Base-by-base conservation (phyloP, 1,140 invertebrate species). In the Aphis gossypii region DNA sequence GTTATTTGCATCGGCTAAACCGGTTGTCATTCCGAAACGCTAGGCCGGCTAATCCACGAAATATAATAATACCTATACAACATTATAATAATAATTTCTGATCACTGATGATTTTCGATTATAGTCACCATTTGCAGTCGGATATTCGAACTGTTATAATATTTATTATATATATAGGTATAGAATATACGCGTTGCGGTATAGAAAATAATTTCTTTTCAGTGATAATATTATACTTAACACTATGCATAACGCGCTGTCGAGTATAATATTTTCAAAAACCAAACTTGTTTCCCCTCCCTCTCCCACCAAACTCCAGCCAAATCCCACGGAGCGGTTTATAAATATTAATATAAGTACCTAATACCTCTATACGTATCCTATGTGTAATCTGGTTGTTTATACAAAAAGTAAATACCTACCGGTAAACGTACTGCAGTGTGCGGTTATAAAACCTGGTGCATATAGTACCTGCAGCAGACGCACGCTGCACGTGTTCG, bases 261-360 rank as follows among this genome's bases (percentile, higher is more conserved):
- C n/a, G 60, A 76, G n/a, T n/a, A 76, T 68, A 6, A 68, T 76
- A 76, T 76, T 76, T 76, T 76, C 60, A 76, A n/a, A 76, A 76
- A n/a, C 14, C 60, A n/a, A 76, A 76, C 60, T 76, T 5, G 60
- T 76, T 76, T 25, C 1, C 60, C 23, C 25, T 7, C 56, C 56
- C 23, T 9, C 25, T 25, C 60, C 5, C 60, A 6, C 60, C 14
- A 18, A 76, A 18, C n/a, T 5, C 60, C n/a, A n/a, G 60, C 5
- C 3, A 5, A 76, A 76, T 76, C 60, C 60, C 30, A n/a, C 60
- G 18, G 1, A 76, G 60, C 0, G n/a, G 60, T 68, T 30, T 68
- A n/a, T n/a, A 68, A n/a, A 68, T 68, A 68, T 68, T 68, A 68
- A 68, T 68, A 68, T 46, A 14, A n/a, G 30, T 68, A 68, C 11